phyloP scores from a whole-genome alignment of 2,797 vertebrate genomes.

The Muraenolepis orangiensis region DNA sequence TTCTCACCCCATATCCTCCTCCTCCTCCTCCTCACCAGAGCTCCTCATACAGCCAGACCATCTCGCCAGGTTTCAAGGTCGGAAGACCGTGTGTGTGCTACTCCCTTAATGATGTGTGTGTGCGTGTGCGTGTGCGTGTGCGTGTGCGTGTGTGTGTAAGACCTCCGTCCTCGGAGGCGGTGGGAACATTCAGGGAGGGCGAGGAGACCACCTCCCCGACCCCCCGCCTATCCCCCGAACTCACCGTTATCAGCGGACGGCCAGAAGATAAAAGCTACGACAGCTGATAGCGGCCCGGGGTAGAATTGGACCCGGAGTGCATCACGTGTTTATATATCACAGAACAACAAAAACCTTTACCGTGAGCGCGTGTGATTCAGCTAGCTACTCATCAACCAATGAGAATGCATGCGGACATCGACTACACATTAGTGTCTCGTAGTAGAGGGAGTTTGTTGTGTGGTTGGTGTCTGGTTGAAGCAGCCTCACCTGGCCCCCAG shows the following conservation, averaged over 20 bases:
- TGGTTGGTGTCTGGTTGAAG: too few relatives aligned
- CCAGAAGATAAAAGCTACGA: not conserved
- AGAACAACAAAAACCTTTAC: not conserved
- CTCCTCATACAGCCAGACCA: not conserved
- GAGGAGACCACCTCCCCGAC: not conserved
- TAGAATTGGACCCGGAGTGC: not conserved
- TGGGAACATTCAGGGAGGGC: not conserved
- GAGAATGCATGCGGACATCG: too few relatives aligned
- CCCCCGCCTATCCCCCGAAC: not conserved
- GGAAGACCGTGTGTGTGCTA: not conserved
- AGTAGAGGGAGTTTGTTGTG: too few relatives aligned
- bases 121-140: slow-evolving; percentile 3
- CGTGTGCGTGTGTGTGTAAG: not conserved
- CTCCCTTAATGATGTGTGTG: not conserved
- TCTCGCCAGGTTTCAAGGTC: slow-evolving; percentile 1
- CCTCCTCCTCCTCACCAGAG: not conserved
- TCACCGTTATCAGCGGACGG: slow-evolving; percentile 3
- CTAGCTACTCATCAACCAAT: too few relatives aligned
- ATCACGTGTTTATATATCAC: too few relatives aligned
- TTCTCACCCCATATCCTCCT: not conserved
- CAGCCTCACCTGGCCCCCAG: too few relatives aligned
- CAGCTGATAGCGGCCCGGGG: not conserved
- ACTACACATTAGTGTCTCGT: too few relatives aligned
- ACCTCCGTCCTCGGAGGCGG: too few relatives aligned
- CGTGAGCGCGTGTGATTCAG: slow-evolving; percentile 8